phyloP scores from a whole-genome alignment of 2,113 vertebrate species.

The Ceyx margarethae region DNA sequence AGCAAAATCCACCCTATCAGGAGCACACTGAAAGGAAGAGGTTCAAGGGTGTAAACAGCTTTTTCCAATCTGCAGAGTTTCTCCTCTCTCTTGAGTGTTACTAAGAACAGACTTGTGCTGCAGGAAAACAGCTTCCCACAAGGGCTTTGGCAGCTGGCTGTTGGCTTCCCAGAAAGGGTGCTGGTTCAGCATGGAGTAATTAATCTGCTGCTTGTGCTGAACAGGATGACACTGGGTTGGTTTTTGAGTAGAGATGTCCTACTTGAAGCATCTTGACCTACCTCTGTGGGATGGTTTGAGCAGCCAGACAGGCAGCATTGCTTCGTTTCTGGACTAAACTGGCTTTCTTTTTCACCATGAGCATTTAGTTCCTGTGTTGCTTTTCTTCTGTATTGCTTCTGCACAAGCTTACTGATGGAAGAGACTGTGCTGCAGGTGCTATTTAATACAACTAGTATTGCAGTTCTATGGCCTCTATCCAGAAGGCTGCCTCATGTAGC shows the following conservation, averaged over 20 bases:
- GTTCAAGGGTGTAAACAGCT: background rate
- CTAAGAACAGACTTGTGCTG: background rate
- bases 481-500: background rate
- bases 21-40: background rate
- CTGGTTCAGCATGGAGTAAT: rapidly evolving
- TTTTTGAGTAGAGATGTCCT: background rate
- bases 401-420: background rate
- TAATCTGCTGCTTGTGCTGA: background rate
- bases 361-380: background rate
- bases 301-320: background rate
- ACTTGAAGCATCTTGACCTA: background rate
- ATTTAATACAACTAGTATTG: background rate
- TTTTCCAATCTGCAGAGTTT: background rate
- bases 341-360: background rate
- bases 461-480: background rate
- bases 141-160: background rate
- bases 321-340: background rate
- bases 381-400: background rate
- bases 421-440: background rate
- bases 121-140: background rate
- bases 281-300: background rate
- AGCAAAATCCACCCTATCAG: background rate
- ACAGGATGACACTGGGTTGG: too few species aligned
- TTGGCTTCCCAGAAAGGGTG: background rate
- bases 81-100: background rate